A percentile compares a stretch with the other conserved stretches of the same genome.
These are phyloP conservation scores for Scarus forsteni DNA, from an alignment of 2,797 vertebrate species.

Conservation along the genomic window DNA sequence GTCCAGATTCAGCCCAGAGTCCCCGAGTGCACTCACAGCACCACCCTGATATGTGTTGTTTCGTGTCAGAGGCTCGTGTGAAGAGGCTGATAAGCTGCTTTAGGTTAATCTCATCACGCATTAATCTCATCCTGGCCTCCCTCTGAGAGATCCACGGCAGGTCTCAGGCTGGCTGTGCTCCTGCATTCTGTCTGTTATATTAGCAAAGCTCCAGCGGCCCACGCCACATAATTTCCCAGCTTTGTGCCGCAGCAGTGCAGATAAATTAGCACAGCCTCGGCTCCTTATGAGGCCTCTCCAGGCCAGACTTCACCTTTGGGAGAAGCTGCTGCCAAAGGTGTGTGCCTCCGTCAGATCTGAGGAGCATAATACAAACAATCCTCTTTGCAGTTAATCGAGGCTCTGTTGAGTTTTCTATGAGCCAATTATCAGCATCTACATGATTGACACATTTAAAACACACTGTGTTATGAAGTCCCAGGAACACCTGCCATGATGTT, in stretches of 20 bases:
- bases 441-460: conserved; percentile 22
- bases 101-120: conserved; percentile 54
- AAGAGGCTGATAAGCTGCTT: conserved; percentile 42
- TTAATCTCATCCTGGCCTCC: conserved; percentile 44
- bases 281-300: conserved; percentile 29
- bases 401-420: conserved; percentile 50
- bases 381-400: conserved; percentile 48
- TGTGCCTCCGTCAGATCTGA: conserved; percentile 33
- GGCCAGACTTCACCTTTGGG: conserved; percentile 8
- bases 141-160: conserved; percentile 30
- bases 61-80: conserved; percentile 31
- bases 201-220: conserved; percentile 61
- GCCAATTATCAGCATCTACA: conserved; percentile 59
- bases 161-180: conserved; percentile 56
- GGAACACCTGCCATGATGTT: neutral
- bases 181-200: conserved; percentile 74
- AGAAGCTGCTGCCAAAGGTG: conserved; percentile 20
- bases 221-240: conserved; percentile 71
- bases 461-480: conserved; percentile 24
- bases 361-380: conserved; percentile 37
- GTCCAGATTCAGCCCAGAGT: conserved; percentile 1
- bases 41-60: conserved; percentile 30
- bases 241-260: conserved; percentile 59
- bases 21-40: conserved; percentile 1
- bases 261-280: conserved; percentile 50